Conservation (phyloP, 2,113 vertebrate species). For the Lophotis ruficrista region DNA sequence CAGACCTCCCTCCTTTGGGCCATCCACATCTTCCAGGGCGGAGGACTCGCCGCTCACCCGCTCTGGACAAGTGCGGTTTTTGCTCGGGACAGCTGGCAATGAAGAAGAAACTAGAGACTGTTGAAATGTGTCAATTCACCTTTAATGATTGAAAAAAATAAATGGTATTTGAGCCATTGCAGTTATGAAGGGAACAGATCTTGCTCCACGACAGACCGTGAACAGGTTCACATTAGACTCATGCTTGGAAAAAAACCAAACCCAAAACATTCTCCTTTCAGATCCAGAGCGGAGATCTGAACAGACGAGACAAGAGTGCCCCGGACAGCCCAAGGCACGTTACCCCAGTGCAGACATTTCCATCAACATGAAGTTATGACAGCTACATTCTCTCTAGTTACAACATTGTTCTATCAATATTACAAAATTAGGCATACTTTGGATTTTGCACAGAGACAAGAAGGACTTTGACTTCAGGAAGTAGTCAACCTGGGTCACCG, state of each 20-base stretch:
- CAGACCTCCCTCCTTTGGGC: not conserved
- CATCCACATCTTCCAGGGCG: not conserved
- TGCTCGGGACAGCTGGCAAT: not conserved
- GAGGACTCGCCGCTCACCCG: not conserved
- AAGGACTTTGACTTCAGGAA: slow-evolving; percentile 63
- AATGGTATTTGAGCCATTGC: slow-evolving; percentile 72
- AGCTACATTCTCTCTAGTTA: slow-evolving; percentile 64
- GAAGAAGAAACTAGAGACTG: slow-evolving; percentile 44
- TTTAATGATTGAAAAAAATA: slow-evolving; percentile 73
- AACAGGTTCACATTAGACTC: slow-evolving; percentile 71
- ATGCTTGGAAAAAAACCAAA: slow-evolving; percentile 57
- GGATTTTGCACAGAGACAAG: slow-evolving; percentile 71
- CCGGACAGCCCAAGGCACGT: slow-evolving; percentile 39
- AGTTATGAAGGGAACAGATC: slow-evolving; percentile 63
- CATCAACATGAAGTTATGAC: slow-evolving; percentile 58
- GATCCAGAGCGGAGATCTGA: slow-evolving; percentile 19
- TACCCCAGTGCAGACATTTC: slow-evolving; percentile 43
- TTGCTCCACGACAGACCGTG: slow-evolving; percentile 55
- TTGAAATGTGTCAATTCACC: slow-evolving; percentile 70
- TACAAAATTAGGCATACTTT: slow-evolving; percentile 70
- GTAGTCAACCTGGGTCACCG: slow-evolving; percentile 31
- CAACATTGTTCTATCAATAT: slow-evolving; percentile 59
- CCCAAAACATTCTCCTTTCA: slow-evolving; percentile 51
- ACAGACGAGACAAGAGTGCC: slow-evolving; percentile 15
- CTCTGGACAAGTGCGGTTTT: not conserved